A percentile compares a stretch with the other conserved stretches of the same genome.
Conservation (phyloP, 2,888 invertebrate species). For the Bursaphelenchus okinawaensis region DNA sequence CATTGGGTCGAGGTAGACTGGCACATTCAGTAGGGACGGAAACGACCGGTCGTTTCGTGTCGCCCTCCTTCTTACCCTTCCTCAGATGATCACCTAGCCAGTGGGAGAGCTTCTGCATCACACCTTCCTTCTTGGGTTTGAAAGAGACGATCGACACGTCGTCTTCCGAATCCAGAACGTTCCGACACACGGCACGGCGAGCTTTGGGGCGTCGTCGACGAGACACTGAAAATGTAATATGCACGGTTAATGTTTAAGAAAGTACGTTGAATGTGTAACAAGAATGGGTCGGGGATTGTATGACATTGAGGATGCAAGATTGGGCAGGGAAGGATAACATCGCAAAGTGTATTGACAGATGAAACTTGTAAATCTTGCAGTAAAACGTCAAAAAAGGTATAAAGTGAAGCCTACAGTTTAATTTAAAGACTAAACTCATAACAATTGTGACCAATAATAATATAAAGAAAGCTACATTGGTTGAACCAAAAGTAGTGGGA, state of each 20-base stretch:
- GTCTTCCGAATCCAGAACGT: constrained; percentile 6
- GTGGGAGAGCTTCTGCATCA: constrained; percentile 28
- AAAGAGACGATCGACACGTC: neutral
- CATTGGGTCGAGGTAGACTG: neutral
- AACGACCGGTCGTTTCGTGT: constrained; percentile 4
- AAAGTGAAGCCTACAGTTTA: no score
- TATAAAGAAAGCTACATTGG: no score
- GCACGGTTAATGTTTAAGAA: neutral
- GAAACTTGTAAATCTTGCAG: no score
- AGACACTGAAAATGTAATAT: constrained; percentile 9
- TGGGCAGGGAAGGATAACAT: no score
- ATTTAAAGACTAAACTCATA: no score
- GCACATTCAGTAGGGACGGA: neutral
- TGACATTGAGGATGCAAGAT: no score
- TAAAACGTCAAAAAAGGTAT: no score
- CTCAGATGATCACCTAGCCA: constrained; percentile 34
- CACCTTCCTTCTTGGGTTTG: neutral
- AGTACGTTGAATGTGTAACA: neutral
- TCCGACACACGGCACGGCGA: constrained; percentile 5
- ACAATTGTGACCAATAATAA: no score
- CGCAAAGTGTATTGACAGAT: no score
- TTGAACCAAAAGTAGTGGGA: no score
- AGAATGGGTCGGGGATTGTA: no score
- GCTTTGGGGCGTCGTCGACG: constrained; percentile 8
- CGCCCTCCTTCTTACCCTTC: constrained; percentile 2